phyloP scores from a whole-genome alignment of 2,113 vertebrate species.

The Dicrurus megarhynchus region DNA sequence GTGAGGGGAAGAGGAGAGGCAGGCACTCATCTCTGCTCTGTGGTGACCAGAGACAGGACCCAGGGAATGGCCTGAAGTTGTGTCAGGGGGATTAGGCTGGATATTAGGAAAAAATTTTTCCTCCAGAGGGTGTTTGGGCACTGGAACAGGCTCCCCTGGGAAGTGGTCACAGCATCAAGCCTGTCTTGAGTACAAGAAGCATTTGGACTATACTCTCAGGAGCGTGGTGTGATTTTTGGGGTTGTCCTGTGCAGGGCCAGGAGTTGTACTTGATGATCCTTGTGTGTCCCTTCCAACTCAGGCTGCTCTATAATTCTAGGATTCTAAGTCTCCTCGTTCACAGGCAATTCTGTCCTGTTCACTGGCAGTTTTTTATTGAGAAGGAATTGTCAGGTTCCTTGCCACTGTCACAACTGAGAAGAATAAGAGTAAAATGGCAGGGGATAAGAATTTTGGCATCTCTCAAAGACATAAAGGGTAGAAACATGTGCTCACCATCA shows the following conservation, averaged over 20 bases:
- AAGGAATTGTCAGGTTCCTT: not conserved
- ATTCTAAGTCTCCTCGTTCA: not conserved
- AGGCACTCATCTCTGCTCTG: not conserved
- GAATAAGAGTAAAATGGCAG: not conserved
- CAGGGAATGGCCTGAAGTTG: not conserved
- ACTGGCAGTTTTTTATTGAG: not conserved
- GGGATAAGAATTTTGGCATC: not conserved
- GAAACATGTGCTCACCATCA: not conserved
- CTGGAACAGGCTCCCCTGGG: not conserved
- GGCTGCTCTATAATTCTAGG: not conserved
- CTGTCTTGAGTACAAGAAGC: not conserved
- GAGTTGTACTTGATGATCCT: not conserved
- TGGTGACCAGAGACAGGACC: not conserved
- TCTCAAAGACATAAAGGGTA: not conserved
- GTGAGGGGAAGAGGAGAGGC: not conserved
- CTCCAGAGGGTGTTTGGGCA: accelerated
- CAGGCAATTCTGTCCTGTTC: not conserved
- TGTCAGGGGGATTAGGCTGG: accelerated
- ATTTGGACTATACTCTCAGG: not conserved
- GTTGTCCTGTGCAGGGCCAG: not conserved
- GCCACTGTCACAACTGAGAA: not conserved
- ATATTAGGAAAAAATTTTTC: accelerated
- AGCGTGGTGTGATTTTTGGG: not conserved
- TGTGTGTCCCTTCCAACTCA: not conserved
- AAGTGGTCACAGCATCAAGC: not conserved